These are phyloP conservation scores for Ochropacha duplaris DNA, from an alignment of 2,888 invertebrate genomes.

Conservation along the genomic window DNA sequence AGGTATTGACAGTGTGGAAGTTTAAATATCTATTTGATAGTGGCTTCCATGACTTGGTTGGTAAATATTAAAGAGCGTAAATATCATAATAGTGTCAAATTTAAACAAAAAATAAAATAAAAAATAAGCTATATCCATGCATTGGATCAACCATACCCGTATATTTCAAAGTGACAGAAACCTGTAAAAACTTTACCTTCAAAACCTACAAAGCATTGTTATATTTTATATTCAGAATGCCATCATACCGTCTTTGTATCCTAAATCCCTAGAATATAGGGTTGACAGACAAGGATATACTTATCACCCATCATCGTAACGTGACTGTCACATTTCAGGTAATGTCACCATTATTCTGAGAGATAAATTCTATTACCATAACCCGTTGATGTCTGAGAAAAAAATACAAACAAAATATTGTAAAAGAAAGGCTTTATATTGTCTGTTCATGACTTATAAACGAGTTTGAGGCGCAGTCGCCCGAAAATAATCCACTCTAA, in stretches of 20 bases:
- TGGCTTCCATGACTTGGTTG: too few species aligned
- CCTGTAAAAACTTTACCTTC: not conserved
- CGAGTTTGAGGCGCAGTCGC: conserved; percentile 58
- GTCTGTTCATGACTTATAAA: conserved; percentile 36
- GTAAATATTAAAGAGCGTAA: too few species aligned
- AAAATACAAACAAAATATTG: not conserved
- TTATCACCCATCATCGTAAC: not conserved
- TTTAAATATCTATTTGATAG: not conserved
- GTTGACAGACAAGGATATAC: conserved; percentile 34
- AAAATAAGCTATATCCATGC: too few species aligned
- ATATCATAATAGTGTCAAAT: too few species aligned
- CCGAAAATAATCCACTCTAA: conserved; percentile 75
- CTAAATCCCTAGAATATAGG: conserved; percentile 39
- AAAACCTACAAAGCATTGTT: not conserved
- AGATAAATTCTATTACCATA: conserved; percentile 2
- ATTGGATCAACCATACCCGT: too few species aligned
- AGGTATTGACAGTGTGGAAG: not conserved
- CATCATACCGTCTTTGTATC: conserved; percentile 24
- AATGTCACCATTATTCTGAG: not conserved
- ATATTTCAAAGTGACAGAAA: too few species aligned
- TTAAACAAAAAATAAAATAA: too few species aligned
- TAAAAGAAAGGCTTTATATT: conserved; percentile 18
- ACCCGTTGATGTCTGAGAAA: not conserved
- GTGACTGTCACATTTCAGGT: not conserved
- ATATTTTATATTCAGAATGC: not conserved